A percentile compares a stretch with the other conserved stretches of the same genome.
phyloP scores from a whole-genome alignment of 2,113 vertebrate species.

The Zosterops pallidus region DNA sequence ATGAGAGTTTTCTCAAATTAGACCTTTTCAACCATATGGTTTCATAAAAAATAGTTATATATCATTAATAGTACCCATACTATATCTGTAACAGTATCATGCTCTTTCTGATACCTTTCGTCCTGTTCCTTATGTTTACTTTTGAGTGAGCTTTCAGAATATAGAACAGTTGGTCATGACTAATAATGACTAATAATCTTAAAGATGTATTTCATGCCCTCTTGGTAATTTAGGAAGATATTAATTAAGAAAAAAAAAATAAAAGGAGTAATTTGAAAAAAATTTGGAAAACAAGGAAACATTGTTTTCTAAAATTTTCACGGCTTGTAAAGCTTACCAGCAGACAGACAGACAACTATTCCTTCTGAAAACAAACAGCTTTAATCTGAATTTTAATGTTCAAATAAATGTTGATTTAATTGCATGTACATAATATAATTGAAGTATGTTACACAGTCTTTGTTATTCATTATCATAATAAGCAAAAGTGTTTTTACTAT shows the following conservation, averaged over 20 bases:
- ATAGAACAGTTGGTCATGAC: slow-evolving; percentile 4
- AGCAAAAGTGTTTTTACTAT: slow-evolving; percentile 45
- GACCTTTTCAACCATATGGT: background rate
- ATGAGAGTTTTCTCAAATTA: background rate
- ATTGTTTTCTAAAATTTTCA: background rate
- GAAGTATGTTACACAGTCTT: slow-evolving; percentile 1
- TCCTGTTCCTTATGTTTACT: background rate
- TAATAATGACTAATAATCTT: slow-evolving; percentile 29
- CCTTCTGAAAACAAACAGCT: background rate
- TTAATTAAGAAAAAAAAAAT: background rate
- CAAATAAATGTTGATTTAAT: background rate
- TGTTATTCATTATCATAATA: slow-evolving; percentile 51
- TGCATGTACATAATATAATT: background rate
- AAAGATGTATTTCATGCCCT: slow-evolving; percentile 21
- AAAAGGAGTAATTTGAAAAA: background rate
- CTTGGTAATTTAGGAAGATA: slow-evolving; percentile 20
- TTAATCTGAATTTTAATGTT: slow-evolving; percentile 30
- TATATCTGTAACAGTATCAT: background rate
- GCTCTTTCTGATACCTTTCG: background rate
- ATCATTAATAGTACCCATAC: background rate
- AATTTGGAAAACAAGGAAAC: background rate
- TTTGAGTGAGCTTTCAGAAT: background rate
- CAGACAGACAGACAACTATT: background rate
- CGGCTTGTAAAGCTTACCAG: background rate
- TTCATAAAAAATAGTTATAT: background rate